phyloP scores from a whole-genome alignment of 2,888 invertebrate genomes.

The Eurois occulta region DNA sequence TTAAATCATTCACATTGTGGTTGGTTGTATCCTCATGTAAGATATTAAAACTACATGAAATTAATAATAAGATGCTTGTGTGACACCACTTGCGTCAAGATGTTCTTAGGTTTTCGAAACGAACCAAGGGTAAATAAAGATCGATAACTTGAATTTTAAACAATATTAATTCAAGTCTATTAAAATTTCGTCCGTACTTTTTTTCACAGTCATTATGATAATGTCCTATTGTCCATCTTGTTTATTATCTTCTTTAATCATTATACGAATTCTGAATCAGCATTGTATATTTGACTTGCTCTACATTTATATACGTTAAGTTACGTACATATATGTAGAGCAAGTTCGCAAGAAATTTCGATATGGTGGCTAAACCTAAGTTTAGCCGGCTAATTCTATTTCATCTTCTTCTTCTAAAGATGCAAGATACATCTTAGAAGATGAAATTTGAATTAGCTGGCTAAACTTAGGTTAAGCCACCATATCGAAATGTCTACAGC shows the following conservation, averaged over 20 bases:
- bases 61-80: slow-evolving; percentile 16
- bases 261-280: not conserved
- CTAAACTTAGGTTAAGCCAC: not conserved
- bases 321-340: no score
- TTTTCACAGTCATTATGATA: slow-evolving; percentile 32
- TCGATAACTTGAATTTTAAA: not conserved
- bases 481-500: not conserved
- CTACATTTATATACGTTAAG: no score
- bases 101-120: not conserved
- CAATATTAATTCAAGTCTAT: not conserved
- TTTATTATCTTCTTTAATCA: not conserved
- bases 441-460: not conserved
- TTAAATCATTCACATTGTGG: slow-evolving; percentile 45
- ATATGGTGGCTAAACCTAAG: no score
- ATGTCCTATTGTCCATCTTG: slow-evolving; percentile 24
- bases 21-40: slow-evolving; percentile 18
- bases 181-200: slow-evolving; percentile 8
- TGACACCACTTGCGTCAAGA: not conserved
- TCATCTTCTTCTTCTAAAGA: no score
- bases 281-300: not conserved
- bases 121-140: not conserved
- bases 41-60: slow-evolving; percentile 19
- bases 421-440: not conserved
- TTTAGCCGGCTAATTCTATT: no score
- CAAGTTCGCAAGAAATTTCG: no score